Conservation (phyloP, 2,797 vertebrate genomes). For the Columba guinea region DNA sequence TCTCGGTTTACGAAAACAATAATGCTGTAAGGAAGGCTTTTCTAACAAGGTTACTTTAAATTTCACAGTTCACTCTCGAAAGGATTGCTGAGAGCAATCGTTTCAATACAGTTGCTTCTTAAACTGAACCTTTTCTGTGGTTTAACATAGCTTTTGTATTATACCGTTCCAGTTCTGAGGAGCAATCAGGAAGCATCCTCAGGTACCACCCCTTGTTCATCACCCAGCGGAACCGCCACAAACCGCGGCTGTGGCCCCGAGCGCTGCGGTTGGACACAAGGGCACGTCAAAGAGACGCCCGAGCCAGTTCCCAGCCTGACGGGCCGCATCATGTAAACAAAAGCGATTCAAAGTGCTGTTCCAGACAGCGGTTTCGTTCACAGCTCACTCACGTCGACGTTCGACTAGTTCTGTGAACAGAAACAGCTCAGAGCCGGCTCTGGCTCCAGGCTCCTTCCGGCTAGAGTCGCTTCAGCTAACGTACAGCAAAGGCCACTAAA, state of each 20-base stretch:
- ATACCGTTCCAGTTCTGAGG: not conserved
- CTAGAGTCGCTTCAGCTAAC: not conserved
- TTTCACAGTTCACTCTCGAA: not conserved
- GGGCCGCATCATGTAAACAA: constrained; percentile 19
- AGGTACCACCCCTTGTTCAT: not conserved
- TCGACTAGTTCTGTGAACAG: not conserved
- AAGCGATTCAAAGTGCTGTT: constrained; percentile 23
- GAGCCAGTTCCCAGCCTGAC: not conserved
- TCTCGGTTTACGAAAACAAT: not conserved
- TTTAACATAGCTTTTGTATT: not conserved
- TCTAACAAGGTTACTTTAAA: not conserved
- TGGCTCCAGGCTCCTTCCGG: not conserved
- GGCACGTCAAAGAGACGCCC: not conserved
- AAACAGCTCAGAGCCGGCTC: constrained; percentile 7
- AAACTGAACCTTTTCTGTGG: not conserved
- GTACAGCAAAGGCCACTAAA: not conserved
- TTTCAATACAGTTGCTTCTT: not conserved
- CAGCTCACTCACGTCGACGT: not conserved
- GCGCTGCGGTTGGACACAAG: not conserved
- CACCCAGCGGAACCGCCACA: not conserved
- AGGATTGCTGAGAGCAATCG: not conserved
- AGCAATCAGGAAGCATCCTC: not conserved
- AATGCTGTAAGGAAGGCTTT: constrained; percentile 8
- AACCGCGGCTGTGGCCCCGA: too few relatives aligned
- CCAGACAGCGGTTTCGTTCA: not conserved